Evolutionary conservation across 1,140 invertebrate species (phyloP).

Genomic region (Leptestheria dahalacensis): DNA sequence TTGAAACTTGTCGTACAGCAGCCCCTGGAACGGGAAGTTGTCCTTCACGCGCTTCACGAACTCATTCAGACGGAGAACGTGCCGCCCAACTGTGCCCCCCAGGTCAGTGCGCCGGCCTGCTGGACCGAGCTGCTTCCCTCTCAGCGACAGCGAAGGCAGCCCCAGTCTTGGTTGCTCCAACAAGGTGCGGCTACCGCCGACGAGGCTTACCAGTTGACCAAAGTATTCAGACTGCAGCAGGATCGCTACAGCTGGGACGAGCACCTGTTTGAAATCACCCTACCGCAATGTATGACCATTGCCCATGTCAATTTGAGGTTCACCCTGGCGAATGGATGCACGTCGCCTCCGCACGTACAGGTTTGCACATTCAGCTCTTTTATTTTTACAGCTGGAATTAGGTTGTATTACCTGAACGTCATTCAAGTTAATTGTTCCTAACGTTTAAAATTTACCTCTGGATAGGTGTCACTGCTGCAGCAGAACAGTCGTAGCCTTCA

Average conservation of each 20-base stretch:
- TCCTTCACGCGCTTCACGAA: slow-evolving; percentile 40
- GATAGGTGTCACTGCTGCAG: slow-evolving; percentile 8
- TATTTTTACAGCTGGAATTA: neutral
- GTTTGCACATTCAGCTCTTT: slow-evolving; percentile 31
- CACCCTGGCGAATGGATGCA: slow-evolving; percentile 54
- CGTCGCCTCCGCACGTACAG: slow-evolving; percentile 43
- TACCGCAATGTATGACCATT: slow-evolving; percentile 51
- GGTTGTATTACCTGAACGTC: no score
- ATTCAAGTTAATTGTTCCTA: slow-evolving; percentile 1
- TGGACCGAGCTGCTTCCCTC: slow-evolving; percentile 84
- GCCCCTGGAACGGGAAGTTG: slow-evolving; percentile 31
- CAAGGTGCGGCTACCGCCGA: slow-evolving; percentile 35
- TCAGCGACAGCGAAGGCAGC: slow-evolving; percentile 65
- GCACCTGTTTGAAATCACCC: slow-evolving; percentile 72
- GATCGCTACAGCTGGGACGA: slow-evolving; percentile 80
- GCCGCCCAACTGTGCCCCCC: slow-evolving; percentile 25
- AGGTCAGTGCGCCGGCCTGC: slow-evolving; percentile 18
- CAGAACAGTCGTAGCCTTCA: slow-evolving; percentile 17
- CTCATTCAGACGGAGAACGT: slow-evolving; percentile 47
- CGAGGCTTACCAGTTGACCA: slow-evolving; percentile 42
- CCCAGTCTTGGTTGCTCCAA: slow-evolving; percentile 51
- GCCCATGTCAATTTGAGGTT: slow-evolving; percentile 80
- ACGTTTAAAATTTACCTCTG: neutral
- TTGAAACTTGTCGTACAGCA: slow-evolving; percentile 39
- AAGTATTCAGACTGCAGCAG: slow-evolving; percentile 71